Base-by-base conservation (phyloP, 1,140 invertebrate genomes). In the Sminthurinus signatus region DNA sequence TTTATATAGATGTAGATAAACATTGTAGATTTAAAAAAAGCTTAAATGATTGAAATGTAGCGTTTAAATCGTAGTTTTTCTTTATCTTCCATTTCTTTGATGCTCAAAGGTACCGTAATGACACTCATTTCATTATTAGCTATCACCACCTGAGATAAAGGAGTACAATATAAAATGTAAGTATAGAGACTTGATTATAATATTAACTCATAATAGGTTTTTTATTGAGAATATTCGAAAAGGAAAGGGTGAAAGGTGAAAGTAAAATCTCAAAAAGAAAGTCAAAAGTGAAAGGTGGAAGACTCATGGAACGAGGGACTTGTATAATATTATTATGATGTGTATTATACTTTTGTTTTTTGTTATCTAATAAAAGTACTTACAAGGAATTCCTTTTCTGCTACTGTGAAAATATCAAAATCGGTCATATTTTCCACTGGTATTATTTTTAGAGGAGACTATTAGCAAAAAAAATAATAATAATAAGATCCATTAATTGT, bases 41-140 rank as follows among this genome's bases (percentile, higher is more conserved):
- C n/a, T 19, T 56, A 56, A 42, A 56, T 56, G 27, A 56, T 56
- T 19, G 54, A 56, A 17, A 56, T 56, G 31, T 56, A 56, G 2
- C 54, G 15, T 23, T 42, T 36, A 23, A 56, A 56, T 8, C 54
- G 54, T 2, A 56, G 2, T 21, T 56, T 56, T 39, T 56, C 54
- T 25, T 56, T 56, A 3, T 56, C 54, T 19, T 56, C 54, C 21
- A 56, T 5, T 10, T 4, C 8, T 39, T 56, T 56, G 3, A 56
- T 42, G 10, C 12, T 56, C n/a, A 56, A 15, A 3, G 54, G 54
- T 39, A 56, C 31, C 8, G n/a, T 32, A 4, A 56, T 8, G 10
- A 56, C 36, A 27, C 8, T 36, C 19, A 42, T 42, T n/a, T 56
- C 54, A 27, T 56, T 56, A 5, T 4, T 14, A 14, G 5, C 29